Evolutionary conservation across 2,797 vertebrate genomes (phyloP).

Genomic region (Anisognathus igniventris): DNA sequence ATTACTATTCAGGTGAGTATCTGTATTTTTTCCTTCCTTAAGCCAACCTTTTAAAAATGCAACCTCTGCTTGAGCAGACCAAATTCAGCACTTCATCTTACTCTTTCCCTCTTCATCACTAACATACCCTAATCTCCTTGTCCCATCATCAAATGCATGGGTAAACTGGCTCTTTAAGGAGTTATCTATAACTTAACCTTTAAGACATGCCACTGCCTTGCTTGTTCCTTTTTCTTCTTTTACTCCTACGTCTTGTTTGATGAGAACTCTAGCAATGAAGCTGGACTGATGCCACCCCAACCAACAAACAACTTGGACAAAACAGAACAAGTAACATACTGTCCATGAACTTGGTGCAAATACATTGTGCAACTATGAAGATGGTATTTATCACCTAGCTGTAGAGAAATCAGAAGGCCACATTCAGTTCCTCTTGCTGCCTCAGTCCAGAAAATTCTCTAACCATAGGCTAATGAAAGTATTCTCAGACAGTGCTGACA

Average conservation of each 20-base stretch:
- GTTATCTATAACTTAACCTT: neutral
- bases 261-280: neutral
- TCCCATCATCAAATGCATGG: neutral
- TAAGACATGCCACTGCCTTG: neutral
- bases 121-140: neutral
- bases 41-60: neutral
- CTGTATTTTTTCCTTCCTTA: neutral
- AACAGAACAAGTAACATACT: neutral
- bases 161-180: neutral
- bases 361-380: neutral
- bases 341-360: neutral
- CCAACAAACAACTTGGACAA: neutral
- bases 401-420: neutral
- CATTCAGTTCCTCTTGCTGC: neutral
- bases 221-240: neutral
- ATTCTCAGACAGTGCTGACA: neutral
- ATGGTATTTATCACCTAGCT: neutral
- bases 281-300: neutral
- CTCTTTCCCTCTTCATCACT: neutral
- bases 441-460: constrained; percentile 10
- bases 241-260: neutral
- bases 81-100: neutral
- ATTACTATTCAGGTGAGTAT: neutral
- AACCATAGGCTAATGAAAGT: neutral
- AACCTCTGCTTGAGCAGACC: neutral